Conservation (phyloP, 2,888 invertebrate species). For the Acronicta aceris region DNA sequence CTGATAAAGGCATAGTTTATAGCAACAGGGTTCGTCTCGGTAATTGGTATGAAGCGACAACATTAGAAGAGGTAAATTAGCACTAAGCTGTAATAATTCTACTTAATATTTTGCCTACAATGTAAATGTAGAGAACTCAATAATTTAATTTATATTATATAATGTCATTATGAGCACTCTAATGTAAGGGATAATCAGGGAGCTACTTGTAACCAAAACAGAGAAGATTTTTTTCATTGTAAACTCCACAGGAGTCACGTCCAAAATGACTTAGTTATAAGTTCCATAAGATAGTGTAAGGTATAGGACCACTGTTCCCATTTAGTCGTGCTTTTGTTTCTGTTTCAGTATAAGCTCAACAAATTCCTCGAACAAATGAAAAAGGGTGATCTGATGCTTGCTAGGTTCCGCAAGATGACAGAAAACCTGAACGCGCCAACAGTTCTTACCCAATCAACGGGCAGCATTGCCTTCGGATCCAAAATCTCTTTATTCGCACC, state of each 20-base stretch:
- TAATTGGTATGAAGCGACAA: constrained; percentile 84
- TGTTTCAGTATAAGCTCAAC: constrained; percentile 77
- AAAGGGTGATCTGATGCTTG: constrained; percentile 81
- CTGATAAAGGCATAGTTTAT: constrained; percentile 81
- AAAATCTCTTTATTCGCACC: constrained; percentile 79
- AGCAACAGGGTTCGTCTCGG: constrained; percentile 80
- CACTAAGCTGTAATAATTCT: neutral
- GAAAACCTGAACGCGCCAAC: constrained; percentile 77
- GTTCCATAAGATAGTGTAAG: too few species aligned
- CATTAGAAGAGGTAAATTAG: constrained; percentile 78
- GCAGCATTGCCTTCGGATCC: constrained; percentile 75
- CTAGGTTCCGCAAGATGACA: constrained; percentile 80
- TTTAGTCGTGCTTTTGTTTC: neutral
- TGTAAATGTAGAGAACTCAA: too few species aligned
- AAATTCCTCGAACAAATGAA: constrained; percentile 83
- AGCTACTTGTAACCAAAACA: too few species aligned
- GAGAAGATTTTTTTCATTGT: too few species aligned
- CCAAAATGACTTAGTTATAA: too few species aligned
- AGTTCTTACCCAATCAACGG: constrained; percentile 76
- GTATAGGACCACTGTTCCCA: too few species aligned
- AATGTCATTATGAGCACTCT: too few species aligned
- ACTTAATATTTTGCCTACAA: too few species aligned
- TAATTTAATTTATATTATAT: too few species aligned
- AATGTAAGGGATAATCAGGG: too few species aligned
- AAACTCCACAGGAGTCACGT: too few species aligned